Evolutionary conservation across 2,113 vertebrate species (phyloP).

Genomic region (Rhipidura dahli): DNA sequence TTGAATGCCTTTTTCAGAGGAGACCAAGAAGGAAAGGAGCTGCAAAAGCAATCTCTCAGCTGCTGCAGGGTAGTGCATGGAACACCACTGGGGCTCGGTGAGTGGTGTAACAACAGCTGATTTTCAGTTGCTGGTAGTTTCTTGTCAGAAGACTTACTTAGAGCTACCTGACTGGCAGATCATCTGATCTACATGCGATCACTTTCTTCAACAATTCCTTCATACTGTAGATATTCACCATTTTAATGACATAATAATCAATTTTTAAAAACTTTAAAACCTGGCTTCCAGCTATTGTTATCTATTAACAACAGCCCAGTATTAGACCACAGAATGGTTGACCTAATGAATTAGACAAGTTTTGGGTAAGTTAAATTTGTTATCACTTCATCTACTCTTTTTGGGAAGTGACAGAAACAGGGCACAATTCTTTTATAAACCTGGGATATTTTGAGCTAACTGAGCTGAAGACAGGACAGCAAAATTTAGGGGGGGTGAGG

Average conservation of each 20-base stretch:
- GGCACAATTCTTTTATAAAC: background rate
- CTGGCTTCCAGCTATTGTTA: background rate
- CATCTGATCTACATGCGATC: background rate
- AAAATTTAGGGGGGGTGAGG: fast-evolving
- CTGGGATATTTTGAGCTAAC: background rate
- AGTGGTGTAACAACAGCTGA: background rate
- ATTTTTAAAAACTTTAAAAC: background rate
- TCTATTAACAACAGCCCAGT: background rate
- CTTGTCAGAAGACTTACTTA: background rate
- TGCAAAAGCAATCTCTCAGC: background rate
- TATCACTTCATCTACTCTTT: background rate
- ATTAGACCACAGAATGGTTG: background rate
- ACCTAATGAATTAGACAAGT: background rate
- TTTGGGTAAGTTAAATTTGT: background rate
- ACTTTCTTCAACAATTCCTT: background rate
- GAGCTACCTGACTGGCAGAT: background rate
- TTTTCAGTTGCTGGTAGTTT: background rate
- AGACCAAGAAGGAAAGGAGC: background rate
- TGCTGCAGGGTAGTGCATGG: background rate
- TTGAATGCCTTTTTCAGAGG: background rate
- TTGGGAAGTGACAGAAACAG: background rate
- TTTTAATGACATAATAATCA: background rate
- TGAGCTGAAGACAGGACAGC: background rate
- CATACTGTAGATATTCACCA: background rate
- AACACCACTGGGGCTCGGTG: background rate